A percentile compares a stretch with the other conserved stretches of the same genome.
phyloP scores from a whole-genome alignment of 2,113 vertebrate genomes.

The Phylloscopus trochiloides region DNA sequence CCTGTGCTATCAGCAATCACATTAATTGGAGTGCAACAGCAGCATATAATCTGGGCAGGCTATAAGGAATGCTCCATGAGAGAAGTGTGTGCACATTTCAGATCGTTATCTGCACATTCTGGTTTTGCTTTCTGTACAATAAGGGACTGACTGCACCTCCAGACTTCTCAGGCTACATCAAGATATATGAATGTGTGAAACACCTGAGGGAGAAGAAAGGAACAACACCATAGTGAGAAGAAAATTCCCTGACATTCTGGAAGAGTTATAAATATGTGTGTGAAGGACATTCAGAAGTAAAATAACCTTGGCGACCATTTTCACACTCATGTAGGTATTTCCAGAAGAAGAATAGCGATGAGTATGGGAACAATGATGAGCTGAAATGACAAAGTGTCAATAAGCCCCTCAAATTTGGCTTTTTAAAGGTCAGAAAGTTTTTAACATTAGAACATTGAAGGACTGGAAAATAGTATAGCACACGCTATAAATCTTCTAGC shows the following conservation, averaged over 20 bases:
- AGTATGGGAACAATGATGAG: neutral
- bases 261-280: neutral
- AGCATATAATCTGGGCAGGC: neutral
- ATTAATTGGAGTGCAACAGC: neutral
- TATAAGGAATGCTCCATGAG: neutral
- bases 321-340: neutral
- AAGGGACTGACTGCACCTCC: neutral
- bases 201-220: neutral
- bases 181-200: neutral
- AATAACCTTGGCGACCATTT: neutral
- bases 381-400: constrained; percentile 13
- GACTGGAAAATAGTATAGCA: neutral
- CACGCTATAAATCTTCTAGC: neutral
- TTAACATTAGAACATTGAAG: neutral
- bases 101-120: neutral
- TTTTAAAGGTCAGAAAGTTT: constrained; percentile 54
- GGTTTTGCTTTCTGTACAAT: neutral
- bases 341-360: neutral
- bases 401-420: constrained; percentile 7
- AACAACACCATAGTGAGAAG: neutral
- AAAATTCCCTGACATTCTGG: neutral
- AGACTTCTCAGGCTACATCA: neutral
- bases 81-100: neutral
- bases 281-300: constrained; percentile 19
- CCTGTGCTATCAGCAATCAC: neutral